Base-by-base conservation (phyloP, 2,888 invertebrate genomes). In the Coleophora flavipennella region DNA sequence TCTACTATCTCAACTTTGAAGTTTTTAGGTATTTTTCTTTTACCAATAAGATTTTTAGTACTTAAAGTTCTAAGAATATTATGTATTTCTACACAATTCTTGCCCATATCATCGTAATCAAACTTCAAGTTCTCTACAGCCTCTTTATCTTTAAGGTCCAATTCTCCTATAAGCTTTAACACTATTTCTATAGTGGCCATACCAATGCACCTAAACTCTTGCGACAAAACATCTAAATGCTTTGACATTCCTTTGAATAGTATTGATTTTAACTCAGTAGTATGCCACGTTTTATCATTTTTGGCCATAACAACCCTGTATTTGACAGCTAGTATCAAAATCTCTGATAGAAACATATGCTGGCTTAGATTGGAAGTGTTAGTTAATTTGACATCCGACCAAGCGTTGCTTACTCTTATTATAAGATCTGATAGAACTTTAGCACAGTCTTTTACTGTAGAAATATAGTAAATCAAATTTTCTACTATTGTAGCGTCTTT, bases 101-200 rank as follows among this genome's bases (percentile, higher is more conserved):
- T 63, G 0, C 84, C 80, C 62, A 91, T 77, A 11, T 75, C 76
- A 0, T 84, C 67, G 55, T 91, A 93, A 31, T 92, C 89, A 55
- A 94, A 94, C 38, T 86, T 84, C 0, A 94, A 67, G 37, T 85
- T 47, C 10, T 60, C 50, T 0, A 57, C 86, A 0, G 84, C 81
- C 2, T 86, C 74, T 29, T 74, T 70, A 1, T 75, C 70, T 8
- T 40, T 50, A 0, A 52, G 40, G 57, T 71, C 72, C 42, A 66
- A 49, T 68, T 79, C 50, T 72, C 71, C 43, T 62, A 91, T 58
- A 31, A 85, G 80, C 51, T 88, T 87, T 3, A 89, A 67, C 3
- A 91, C 58, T 2, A 91, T 73, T 59, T 93, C 93, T 0, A 90
- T 88, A 0, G 90, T 88, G 20, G 90, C 87, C 92, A 94, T 94